Evolutionary conservation across 2,797 vertebrate genomes (phyloP).

Genomic region (Urophycis tenuis): DNA sequence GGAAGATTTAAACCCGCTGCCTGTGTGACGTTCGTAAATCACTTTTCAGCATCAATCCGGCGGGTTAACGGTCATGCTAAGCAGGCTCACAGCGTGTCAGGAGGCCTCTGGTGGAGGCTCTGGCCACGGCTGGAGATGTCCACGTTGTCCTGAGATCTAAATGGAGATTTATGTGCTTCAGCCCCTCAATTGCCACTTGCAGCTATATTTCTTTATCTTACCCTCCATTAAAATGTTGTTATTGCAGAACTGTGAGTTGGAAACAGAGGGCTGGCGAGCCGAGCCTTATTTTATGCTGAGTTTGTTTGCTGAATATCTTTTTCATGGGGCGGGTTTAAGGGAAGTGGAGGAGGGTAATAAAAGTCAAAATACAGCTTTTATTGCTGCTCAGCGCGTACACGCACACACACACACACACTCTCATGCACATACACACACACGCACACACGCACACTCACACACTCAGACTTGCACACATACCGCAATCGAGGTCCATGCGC

Average conservation of each 20-base stretch:
- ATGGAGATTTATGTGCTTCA: not conserved
- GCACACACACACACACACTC: too few species aligned
- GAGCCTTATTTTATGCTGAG: constrained; percentile 40
- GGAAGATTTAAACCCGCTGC: not conserved
- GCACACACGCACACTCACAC: not conserved
- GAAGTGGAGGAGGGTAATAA: constrained; percentile 63
- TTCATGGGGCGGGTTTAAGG: constrained; percentile 65
- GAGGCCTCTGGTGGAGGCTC: too few species aligned
- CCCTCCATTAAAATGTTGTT: constrained; percentile 15
- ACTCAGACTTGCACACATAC: constrained; percentile 32
- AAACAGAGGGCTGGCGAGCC: constrained; percentile 52
- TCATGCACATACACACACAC: not conserved
- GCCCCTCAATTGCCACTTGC: not conserved
- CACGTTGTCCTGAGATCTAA: not conserved
- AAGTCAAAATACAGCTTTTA: constrained; percentile 61
- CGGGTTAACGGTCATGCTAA: not conserved
- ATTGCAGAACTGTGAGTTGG: constrained; percentile 55
- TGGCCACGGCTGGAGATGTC: not conserved
- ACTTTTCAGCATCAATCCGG: not conserved
- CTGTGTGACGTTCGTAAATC: not conserved
- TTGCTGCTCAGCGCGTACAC: constrained; percentile 43
- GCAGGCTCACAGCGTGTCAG: not conserved
- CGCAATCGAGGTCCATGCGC: constrained; percentile 49
- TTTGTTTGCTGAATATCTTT: constrained; percentile 62
- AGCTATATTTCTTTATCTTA: constrained; percentile 15